phyloP scores from a whole-genome alignment of 2,797 vertebrate genomes.

The Pterois miles region DNA sequence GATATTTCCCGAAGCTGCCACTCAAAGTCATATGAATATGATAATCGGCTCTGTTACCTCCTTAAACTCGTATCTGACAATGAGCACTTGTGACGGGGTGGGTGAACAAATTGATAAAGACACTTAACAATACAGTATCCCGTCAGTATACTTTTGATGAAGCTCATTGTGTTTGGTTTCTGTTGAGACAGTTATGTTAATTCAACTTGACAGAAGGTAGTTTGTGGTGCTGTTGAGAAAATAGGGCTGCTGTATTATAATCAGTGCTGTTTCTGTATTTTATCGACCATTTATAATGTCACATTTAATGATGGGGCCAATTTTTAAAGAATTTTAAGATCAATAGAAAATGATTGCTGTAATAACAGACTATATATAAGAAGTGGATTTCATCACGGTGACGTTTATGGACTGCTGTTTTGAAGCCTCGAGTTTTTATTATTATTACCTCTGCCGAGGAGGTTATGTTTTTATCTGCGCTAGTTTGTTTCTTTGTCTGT shows the following conservation, averaged over 20 bases:
- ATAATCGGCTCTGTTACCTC: not conserved
- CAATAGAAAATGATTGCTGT: not conserved
- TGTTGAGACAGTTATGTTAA: not conserved
- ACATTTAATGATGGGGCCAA: not conserved
- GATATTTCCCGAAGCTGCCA: not conserved
- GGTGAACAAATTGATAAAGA: slow-evolving; percentile 7
- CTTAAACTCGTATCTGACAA: not conserved
- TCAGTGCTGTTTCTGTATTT: not conserved
- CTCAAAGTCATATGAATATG: not conserved
- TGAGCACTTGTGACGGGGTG: not conserved
- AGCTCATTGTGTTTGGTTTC: not conserved
- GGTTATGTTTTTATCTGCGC: too few species aligned
- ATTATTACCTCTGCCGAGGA: too few species aligned
- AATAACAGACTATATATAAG: not conserved
- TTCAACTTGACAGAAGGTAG: not conserved
- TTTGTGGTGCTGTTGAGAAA: not conserved
- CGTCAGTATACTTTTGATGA: not conserved
- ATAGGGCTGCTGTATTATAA: not conserved
- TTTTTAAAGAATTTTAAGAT: not conserved
- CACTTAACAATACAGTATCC: not conserved
- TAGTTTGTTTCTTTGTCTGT: too few species aligned
- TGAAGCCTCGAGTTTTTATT: too few species aligned
- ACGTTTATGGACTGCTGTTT: not conserved
- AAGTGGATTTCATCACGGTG: too few species aligned
- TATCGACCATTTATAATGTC: not conserved